A percentile compares a stretch with the other conserved stretches of the same genome.
Evolutionary conservation across 2,888 invertebrate species (phyloP).

Genomic region (Morpho achilles): DNA sequence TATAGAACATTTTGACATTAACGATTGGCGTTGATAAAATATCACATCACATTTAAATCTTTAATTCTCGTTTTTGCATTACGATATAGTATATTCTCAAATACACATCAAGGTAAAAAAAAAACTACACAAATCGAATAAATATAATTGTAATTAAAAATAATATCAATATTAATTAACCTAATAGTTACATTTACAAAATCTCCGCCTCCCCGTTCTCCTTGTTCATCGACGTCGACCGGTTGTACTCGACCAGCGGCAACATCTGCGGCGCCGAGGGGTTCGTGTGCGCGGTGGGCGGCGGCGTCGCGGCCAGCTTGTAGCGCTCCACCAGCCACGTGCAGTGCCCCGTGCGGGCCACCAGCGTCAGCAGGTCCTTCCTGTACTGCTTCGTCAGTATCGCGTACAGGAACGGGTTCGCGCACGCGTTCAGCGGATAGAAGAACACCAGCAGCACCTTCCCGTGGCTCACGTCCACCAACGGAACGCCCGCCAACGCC

Average conservation of each 20-base stretch:
- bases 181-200: constrained; percentile 43
- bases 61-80: too few relatives aligned
- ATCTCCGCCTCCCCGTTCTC: constrained; percentile 51
- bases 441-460: constrained; percentile 93
- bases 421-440: constrained; percentile 94
- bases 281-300: constrained; percentile 65
- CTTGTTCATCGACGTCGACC: constrained; percentile 52
- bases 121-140: constrained; percentile 44
- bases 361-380: constrained; percentile 83
- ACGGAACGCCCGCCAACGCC: constrained; percentile 89
- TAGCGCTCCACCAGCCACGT: constrained; percentile 64
- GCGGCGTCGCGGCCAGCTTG: constrained; percentile 62
- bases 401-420: constrained; percentile 95
- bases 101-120: constrained; percentile 31
- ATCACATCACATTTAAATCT: too few relatives aligned
- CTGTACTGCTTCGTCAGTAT: constrained; percentile 93
- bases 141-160: constrained; percentile 50
- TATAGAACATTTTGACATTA: too few relatives aligned
- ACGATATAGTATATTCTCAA: neutral
- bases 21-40: too few relatives aligned
- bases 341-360: constrained; percentile 80
- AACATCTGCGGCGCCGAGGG: constrained; percentile 56
- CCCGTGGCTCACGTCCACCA: constrained; percentile 89
- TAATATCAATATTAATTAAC: constrained; percentile 44
- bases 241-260: constrained; percentile 60